Percentiles rank a stretch among this genome's conserved stretches.
These are phyloP conservation scores for Drosophila paulistorum DNA, from an alignment of 1,140 invertebrate genomes.

Conservation along the genomic window DNA sequence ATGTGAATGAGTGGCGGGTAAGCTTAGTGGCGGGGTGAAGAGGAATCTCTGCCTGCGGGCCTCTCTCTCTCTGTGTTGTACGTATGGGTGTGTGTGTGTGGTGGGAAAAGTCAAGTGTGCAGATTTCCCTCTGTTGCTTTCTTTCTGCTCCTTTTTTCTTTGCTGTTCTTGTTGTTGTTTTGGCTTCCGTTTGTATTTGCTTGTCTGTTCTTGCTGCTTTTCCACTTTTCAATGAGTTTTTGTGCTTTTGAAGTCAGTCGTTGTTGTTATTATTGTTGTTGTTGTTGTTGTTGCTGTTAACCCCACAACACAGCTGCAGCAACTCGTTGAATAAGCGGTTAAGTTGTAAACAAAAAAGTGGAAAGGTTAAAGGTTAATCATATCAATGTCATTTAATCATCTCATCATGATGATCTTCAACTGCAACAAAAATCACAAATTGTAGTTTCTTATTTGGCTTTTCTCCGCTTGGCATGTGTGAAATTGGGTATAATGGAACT, in stretches of 20 bases:
- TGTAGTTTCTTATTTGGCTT: not conserved
- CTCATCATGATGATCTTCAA: not conserved
- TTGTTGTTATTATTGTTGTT: no score
- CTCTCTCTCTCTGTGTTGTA: not conserved
- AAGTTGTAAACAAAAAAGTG: not conserved
- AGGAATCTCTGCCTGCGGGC: slow-evolving; percentile 51
- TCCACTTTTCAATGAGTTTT: slow-evolving; percentile 60
- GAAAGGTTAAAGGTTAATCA: slow-evolving; percentile 40
- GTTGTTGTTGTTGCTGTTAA: slow-evolving; percentile 34
- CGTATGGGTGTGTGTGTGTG: slow-evolving; percentile 2
- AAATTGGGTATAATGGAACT: no score
- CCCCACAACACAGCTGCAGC: slow-evolving; percentile 7
- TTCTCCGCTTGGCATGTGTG: not conserved
- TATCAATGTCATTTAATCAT: slow-evolving; percentile 69
- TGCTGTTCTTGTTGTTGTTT: slow-evolving; percentile 27
- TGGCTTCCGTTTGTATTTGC: slow-evolving; percentile 18
- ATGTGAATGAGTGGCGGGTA: not conserved
- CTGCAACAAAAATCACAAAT: slow-evolving; percentile 7
- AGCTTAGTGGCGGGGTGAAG: not conserved
- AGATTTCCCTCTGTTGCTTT: slow-evolving; percentile 48
- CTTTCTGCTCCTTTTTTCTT: slow-evolving; percentile 21
- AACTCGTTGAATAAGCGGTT: not conserved
- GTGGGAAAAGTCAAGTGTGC: slow-evolving; percentile 79
- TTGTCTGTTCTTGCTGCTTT: slow-evolving; percentile 31
- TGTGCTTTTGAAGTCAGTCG: slow-evolving; percentile 68